Percentiles rank a stretch among this genome's conserved stretches.
These are phyloP conservation scores for Chaitophorus viminalis DNA, from an alignment of 2,888 invertebrate species.

Conservation along the genomic window DNA sequence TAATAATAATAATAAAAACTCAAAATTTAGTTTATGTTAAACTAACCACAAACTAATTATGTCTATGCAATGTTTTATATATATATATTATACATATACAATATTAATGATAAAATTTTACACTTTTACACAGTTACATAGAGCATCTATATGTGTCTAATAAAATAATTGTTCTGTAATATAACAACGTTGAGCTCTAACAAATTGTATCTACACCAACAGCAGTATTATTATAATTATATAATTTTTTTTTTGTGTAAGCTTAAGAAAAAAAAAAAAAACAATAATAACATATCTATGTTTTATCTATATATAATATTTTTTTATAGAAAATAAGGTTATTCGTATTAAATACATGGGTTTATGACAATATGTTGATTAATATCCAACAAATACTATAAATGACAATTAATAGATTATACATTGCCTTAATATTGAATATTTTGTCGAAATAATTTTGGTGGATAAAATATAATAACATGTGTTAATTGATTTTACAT, in stretches of 20 bases:
- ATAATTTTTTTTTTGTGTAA: conserved; percentile 4
- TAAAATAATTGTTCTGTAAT: conserved; percentile 56
- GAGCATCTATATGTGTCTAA: conserved; percentile 44
- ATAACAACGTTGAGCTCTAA: conserved; percentile 60
- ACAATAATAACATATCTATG: conserved; percentile 30
- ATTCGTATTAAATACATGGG: not conserved
- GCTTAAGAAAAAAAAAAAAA: conserved; percentile 46
- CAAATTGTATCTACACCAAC: conserved; percentile 33
- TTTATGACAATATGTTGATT: not conserved
- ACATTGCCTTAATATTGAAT: not conserved
- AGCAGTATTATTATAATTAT: conserved; percentile 37
- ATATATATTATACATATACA: conserved; percentile 36
- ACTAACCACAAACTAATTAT: conserved; percentile 44
- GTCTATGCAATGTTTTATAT: conserved; percentile 35
- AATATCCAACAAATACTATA: conserved; percentile 5
- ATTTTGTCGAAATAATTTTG: conserved; percentile 1
- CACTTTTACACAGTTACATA: conserved; percentile 55
- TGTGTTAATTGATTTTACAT: not conserved
- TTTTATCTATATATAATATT: conserved; percentile 20
- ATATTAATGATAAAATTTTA: conserved; percentile 50
- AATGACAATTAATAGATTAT: not conserved
- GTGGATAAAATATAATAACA: not conserved
- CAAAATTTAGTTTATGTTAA: conserved; percentile 37
- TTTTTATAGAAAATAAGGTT: conserved; percentile 17
- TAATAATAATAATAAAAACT: conserved; percentile 45